Evolutionary conservation across 2,888 invertebrate genomes (phyloP).

Genomic region (Nemurella pictetii): DNA sequence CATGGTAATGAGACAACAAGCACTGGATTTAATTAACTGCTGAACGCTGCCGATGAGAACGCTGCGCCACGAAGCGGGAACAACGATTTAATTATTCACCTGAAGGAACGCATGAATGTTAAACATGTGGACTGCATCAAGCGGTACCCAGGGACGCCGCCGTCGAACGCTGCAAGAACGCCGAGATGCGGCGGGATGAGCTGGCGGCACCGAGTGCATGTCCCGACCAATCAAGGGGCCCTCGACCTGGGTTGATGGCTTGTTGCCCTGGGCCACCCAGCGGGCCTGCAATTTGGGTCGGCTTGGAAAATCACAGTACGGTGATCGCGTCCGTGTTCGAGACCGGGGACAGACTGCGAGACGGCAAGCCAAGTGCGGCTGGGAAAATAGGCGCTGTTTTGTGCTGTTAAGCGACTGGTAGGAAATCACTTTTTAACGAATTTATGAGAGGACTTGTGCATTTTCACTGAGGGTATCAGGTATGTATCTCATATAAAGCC

Average conservation of each 20-base stretch:
- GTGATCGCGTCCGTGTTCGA: too few relatives aligned
- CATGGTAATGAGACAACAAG: background rate
- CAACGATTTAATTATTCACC: background rate
- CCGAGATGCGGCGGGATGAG: too few relatives aligned
- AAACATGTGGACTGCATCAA: background rate
- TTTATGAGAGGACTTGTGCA: too few relatives aligned
- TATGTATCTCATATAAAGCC: too few relatives aligned
- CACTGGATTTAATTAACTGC: background rate
- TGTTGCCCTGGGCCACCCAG: background rate
- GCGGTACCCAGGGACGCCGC: background rate
- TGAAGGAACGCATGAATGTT: background rate
- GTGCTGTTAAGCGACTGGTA: too few relatives aligned
- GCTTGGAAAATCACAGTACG: background rate
- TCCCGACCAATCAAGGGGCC: background rate
- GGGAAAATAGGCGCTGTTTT: too few relatives aligned
- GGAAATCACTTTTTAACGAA: too few relatives aligned
- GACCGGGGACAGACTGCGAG: too few relatives aligned
- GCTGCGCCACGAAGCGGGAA: too few relatives aligned
- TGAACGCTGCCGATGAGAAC: background rate
- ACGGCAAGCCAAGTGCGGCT: too few relatives aligned
- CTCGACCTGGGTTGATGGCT: background rate
- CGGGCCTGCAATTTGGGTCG: background rate
- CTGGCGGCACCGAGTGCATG: background rate
- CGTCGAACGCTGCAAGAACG: too few relatives aligned
- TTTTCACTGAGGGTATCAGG: too few relatives aligned